A percentile compares a stretch with the other conserved stretches of the same genome.
Evolutionary conservation across 2,888 invertebrate genomes (phyloP).

Genomic region (Brachypalpus laphriformis): DNA sequence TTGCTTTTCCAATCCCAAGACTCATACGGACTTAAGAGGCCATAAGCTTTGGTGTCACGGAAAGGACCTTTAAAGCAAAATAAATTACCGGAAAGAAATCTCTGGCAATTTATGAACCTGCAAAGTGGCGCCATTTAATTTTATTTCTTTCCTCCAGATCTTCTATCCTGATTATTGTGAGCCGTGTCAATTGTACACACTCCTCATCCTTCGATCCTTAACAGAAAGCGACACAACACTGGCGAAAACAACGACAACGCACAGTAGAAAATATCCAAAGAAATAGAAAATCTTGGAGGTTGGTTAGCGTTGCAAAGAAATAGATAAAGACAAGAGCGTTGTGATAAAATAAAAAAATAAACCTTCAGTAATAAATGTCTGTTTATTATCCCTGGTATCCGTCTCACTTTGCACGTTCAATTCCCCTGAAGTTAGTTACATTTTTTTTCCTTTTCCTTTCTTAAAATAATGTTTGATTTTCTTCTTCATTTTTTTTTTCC

Average conservation of each 20-base stretch:
- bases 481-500: background rate
- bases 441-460: constrained; percentile 5
- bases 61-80: constrained; percentile 10
- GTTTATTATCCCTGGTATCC: constrained; percentile 50
- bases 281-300: constrained; percentile 19
- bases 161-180: constrained; percentile 40
- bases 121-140: constrained; percentile 54
- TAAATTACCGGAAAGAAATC: constrained; percentile 33
- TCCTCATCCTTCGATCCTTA: background rate
- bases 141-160: constrained; percentile 35
- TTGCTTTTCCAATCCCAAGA: background rate
- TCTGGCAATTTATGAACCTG: constrained; percentile 47
- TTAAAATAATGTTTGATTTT: constrained; percentile 47
- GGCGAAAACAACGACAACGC: background rate
- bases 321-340: constrained; percentile 9
- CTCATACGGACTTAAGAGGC: background rate
- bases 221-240: constrained; percentile 10
- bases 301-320: background rate
- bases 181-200: constrained; percentile 40
- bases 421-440: constrained; percentile 34
- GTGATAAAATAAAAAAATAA: constrained; percentile 9
- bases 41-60: constrained; percentile 27
- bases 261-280: background rate
- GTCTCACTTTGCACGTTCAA: constrained; percentile 43
- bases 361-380: constrained; percentile 48